Evolutionary conservation across 2,113 vertebrate genomes (phyloP), one percentile per base, ranked within the genome.

Genomic region (Bostrychus sinensis): DNA sequence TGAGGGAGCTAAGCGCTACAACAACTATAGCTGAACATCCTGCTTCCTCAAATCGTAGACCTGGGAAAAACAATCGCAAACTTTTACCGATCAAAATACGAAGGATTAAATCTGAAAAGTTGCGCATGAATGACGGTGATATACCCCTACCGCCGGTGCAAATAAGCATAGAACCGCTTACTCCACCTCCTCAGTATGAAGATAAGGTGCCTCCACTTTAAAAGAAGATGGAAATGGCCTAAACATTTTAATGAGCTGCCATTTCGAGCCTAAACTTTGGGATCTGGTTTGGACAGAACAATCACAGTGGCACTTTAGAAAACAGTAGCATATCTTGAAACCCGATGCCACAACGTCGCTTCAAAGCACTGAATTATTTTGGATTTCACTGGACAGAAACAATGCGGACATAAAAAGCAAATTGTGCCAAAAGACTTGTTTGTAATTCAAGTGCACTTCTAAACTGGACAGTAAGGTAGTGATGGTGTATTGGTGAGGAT

Each of bases 61-160:
- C 75, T 39, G 92, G 91, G 0, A 93, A 90, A 68, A 70, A 90
- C 1, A 90, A 70, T 64, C 92, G 89, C 60, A 94, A 84, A 62
- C 92, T 96, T 34, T 94, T 94, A 19, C 95, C 96, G 0, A 91
- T 96, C 32, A 97, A 93, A 82, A 91, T 98, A 1, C 93, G 96
- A 3, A 92, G 96, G 82, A 97, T 98, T 75, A 96, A 96, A 77
- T 98, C 96, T 0, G 97, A 98, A 65, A 98, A 96, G 80, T 86
- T 95, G 20, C 93, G 93, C 79, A 86, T 95, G 58, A 98, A 95
- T 76, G 93, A 93, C 53, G 77, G 90, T 4, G 65, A 87, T 0
- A 91, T 86, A 43, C 76, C 90, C 28, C 92, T 84, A 19, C 70
- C 81, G 19, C 50, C 72, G 0, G 28, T 56, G 0, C 92, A 89